phyloP scores from a whole-genome alignment of 2,888 invertebrate genomes.

The Pristionchus mayeri region DNA sequence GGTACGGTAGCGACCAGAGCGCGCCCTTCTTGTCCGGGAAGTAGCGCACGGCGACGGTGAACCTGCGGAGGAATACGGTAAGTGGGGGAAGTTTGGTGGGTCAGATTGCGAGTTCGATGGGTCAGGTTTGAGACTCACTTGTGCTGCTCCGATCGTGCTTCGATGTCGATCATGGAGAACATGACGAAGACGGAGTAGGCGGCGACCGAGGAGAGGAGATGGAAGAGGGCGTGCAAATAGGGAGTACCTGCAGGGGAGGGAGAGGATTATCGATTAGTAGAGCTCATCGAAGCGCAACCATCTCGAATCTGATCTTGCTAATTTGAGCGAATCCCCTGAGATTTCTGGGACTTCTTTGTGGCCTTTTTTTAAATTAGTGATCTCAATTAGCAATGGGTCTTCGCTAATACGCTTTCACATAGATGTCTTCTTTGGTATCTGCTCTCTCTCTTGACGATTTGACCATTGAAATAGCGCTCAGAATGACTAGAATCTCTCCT shows the following conservation, averaged over 20 bases:
- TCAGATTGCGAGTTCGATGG: not conserved
- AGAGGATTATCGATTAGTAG: not conserved
- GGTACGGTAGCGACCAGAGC: slow-evolving; percentile 65
- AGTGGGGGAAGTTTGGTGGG: not conserved
- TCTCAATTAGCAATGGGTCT: too few relatives aligned
- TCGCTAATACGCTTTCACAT: too few relatives aligned
- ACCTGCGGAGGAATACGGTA: slow-evolving; percentile 52
- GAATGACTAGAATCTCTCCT: too few relatives aligned
- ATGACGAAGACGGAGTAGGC: slow-evolving; percentile 74
- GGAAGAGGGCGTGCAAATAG: slow-evolving; percentile 74
- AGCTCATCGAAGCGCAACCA: not conserved
- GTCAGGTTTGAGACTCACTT: slow-evolving; percentile 51
- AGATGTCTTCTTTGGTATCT: too few relatives aligned
- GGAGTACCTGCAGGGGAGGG: slow-evolving; percentile 65
- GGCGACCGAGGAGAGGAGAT: slow-evolving; percentile 70
- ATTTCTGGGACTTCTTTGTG: too few relatives aligned
- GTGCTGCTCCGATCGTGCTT: slow-evolving; percentile 63
- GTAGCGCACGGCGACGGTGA: slow-evolving; percentile 64
- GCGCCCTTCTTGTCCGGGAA: slow-evolving; percentile 64
- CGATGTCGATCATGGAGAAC: slow-evolving; percentile 74
- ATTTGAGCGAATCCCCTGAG: too few relatives aligned
- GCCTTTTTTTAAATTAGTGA: too few relatives aligned
- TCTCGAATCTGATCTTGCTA: too few relatives aligned
- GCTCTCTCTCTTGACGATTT: too few relatives aligned
- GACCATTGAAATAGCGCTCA: too few relatives aligned